phyloP scores from a whole-genome alignment of 2,797 vertebrate genomes.

The Platalea minor region DNA sequence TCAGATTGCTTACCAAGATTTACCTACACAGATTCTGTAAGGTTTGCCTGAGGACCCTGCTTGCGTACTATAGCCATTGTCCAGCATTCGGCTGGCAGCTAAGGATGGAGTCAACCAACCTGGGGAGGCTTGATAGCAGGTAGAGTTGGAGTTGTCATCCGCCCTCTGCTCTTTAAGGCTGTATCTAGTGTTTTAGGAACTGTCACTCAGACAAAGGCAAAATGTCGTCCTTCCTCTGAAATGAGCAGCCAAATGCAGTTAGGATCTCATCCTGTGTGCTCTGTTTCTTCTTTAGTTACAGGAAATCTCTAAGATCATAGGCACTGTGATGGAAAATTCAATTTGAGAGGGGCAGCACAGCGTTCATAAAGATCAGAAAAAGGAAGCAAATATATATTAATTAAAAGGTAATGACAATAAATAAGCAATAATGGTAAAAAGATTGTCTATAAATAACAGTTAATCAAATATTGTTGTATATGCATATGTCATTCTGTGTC shows the following conservation, averaged over 20 bases:
- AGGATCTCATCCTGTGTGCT: background rate
- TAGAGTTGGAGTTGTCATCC: background rate
- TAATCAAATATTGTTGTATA: background rate
- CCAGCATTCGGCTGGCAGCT: background rate
- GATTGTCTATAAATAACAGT: background rate
- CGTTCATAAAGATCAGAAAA: background rate
- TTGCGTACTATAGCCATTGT: background rate
- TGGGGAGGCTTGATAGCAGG: background rate
- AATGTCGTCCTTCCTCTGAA: background rate
- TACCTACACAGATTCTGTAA: background rate
- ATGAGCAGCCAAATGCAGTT: background rate
- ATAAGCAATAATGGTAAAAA: background rate
- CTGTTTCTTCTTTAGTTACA: background rate
- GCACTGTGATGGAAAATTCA: constrained; percentile 2
- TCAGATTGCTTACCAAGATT: background rate
- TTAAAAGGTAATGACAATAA: background rate
- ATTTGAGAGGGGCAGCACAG: background rate
- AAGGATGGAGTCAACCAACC: background rate
- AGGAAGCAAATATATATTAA: background rate
- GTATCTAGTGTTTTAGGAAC: background rate
- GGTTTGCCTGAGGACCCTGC: background rate
- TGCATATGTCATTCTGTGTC: background rate
- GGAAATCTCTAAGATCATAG: background rate
- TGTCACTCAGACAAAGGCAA: background rate
- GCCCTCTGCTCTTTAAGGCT: background rate